A percentile compares a stretch with the other conserved stretches of the same genome.
These are phyloP conservation scores for Polyommatus iphigenia DNA, from an alignment of 2,888 invertebrate genomes.

Conservation along the genomic window DNA sequence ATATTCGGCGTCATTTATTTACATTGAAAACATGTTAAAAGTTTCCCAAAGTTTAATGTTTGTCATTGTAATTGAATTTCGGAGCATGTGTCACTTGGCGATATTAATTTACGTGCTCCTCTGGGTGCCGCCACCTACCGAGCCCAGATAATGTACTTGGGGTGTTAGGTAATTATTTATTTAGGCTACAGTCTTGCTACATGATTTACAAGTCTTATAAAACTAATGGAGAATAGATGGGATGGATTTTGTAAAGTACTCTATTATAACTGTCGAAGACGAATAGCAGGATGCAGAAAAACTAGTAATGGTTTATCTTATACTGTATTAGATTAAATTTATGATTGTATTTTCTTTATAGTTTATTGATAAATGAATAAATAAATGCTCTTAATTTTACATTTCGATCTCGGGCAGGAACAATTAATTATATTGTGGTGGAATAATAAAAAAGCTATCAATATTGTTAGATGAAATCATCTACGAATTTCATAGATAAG, in stretches of 20 bases:
- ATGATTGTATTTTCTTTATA: too few relatives aligned
- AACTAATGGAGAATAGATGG: neutral
- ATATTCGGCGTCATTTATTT: conserved; percentile 43
- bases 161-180: conserved; percentile 7
- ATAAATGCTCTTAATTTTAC: neutral
- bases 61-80: conserved; percentile 36
- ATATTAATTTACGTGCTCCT: conserved; percentile 13
- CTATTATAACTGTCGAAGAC: too few relatives aligned
- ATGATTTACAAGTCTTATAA: neutral
- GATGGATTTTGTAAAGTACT: too few relatives aligned
- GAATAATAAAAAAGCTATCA: too few relatives aligned
- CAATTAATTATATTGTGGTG: too few relatives aligned
- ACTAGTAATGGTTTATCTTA: too few relatives aligned
- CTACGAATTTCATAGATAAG: too few relatives aligned
- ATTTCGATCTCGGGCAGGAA: neutral
- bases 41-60: conserved; percentile 37
- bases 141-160: neutral
- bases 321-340: too few relatives aligned
- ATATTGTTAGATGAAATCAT: too few relatives aligned
- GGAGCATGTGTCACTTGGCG: conserved; percentile 30
- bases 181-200: neutral
- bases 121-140: neutral
- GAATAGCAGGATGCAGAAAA: too few relatives aligned
- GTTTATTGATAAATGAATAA: too few relatives aligned
- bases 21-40: conserved; percentile 40